Base-by-base conservation (phyloP, 2,888 invertebrate species). In the Scaptomyza cyrtandrae region DNA sequence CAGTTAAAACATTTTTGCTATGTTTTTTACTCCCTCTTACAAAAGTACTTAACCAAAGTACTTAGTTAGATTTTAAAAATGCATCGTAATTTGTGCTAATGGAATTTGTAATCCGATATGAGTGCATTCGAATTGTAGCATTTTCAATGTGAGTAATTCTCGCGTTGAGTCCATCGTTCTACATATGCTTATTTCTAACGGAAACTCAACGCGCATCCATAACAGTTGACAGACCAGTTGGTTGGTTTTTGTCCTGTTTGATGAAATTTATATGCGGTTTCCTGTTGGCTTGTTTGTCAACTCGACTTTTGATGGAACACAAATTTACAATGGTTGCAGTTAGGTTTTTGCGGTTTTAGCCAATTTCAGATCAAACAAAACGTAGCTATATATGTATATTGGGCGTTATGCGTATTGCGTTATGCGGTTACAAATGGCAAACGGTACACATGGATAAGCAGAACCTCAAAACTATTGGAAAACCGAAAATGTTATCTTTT, bases 111-210 rank as follows among this genome's bases (percentile, higher is more conserved):
- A 78, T 68, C 43, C 55, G 58, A 65, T 48, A 6, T 35, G 41
- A 59, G 31, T 48, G 52, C 44, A 39, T 48, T 53, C 48, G 49
- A 67, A 48, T 41, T 65, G 56, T 55, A 52, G 43, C 63, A 61
- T 55, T 44, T 68, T 78, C 59, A 72, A 87, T 70, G 60, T 53
- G 64, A 78, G 84, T 81, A 80, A 58, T 55, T 37, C 24, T 9
- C 16, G 24, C 35, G 6, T 4, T 10, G 10, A 39, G 43, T 44
- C 9, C 27, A 24, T 10, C 27, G 24, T n/a, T 43, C 48, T 41
- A 6, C 9, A 33, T 10, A 35, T 59, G 75, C 49, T 63, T 52
- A 85, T 81, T 78, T 81, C 66, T 72, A 48, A 39, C 52, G 41
- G 49, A 70, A 63, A 63, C 70, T 61, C 56, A 16, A 55, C 50